phyloP scores from a whole-genome alignment of 2,888 invertebrate species.

The Trissonchulus sp. region DNA sequence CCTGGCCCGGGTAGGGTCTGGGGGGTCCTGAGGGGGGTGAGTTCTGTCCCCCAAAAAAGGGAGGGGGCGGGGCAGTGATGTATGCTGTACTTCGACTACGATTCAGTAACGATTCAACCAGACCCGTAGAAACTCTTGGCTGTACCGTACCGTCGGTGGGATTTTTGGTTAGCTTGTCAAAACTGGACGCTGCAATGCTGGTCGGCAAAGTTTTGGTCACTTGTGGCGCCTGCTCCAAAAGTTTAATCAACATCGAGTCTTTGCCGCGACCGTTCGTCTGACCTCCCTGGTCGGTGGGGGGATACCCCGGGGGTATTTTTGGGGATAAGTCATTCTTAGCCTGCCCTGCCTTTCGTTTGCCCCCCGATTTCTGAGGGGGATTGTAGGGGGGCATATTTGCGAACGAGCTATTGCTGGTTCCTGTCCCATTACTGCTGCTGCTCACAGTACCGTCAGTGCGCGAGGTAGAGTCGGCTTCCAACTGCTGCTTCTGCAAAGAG shows the following conservation, averaged over 20 bases:
- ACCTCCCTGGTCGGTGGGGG: background rate
- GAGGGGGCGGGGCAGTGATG: background rate
- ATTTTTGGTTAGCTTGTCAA: slow-evolving; percentile 25
- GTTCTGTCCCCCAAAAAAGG: too few species aligned
- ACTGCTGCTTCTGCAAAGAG: too few species aligned
- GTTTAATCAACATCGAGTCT: slow-evolving; percentile 17
- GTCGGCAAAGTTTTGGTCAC: slow-evolving; percentile 26
- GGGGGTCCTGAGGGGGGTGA: too few species aligned
- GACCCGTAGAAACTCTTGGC: slow-evolving; percentile 17
- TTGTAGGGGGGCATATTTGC: background rate
- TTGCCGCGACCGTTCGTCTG: slow-evolving; percentile 1
- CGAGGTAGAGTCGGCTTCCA: background rate
- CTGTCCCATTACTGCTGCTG: background rate
- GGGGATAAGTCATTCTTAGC: too few species aligned
- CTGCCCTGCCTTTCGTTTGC: too few species aligned
- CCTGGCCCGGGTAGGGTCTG: too few species aligned
- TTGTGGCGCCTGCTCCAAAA: slow-evolving; percentile 20
- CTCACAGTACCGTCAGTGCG: background rate
- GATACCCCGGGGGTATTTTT: background rate
- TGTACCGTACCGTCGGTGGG: background rate
- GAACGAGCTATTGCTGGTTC: too few species aligned
- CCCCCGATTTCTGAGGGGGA: background rate
- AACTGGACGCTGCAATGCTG: slow-evolving; percentile 17
- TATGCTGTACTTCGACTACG: background rate
- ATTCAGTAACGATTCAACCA: slow-evolving; percentile 27